Evolutionary conservation across 2,888 invertebrate species (phyloP).

Genomic region (Euproctis similis): DNA sequence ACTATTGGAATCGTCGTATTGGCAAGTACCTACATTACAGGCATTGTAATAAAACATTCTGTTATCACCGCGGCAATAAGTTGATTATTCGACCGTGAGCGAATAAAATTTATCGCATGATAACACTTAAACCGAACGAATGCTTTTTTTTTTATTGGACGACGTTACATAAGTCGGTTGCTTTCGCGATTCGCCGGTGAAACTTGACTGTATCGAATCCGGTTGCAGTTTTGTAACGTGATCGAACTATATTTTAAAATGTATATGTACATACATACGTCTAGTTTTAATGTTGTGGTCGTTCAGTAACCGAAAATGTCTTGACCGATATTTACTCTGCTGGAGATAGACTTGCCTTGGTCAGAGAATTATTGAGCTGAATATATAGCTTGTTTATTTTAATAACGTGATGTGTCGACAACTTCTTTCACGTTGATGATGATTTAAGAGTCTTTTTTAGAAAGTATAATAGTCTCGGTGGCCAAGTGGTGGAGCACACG

Average conservation of each 20-base stretch:
- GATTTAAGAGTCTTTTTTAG: too few relatives aligned
- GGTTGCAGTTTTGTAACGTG: slow-evolving; percentile 33
- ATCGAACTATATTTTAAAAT: slow-evolving; percentile 15
- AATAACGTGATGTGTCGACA: too few relatives aligned
- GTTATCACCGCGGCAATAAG: slow-evolving; percentile 44
- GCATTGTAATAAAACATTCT: slow-evolving; percentile 30
- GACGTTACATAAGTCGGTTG: slow-evolving; percentile 37
- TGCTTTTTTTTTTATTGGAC: slow-evolving; percentile 33
- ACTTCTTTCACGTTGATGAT: too few relatives aligned
- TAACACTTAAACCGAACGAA: slow-evolving; percentile 38
- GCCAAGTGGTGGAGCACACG: too few relatives aligned
- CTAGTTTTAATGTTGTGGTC: slow-evolving; percentile 34
- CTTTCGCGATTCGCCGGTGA: slow-evolving; percentile 32
- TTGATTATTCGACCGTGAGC: slow-evolving; percentile 51
- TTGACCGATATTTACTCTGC: too few relatives aligned
- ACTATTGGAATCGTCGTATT: slow-evolving; percentile 23
- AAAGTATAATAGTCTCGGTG: too few relatives aligned
- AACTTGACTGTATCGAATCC: slow-evolving; percentile 32
- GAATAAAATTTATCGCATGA: slow-evolving; percentile 54
- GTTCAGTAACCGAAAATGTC: too few relatives aligned
- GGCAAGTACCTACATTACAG: slow-evolving; percentile 18
- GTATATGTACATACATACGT: slow-evolving; percentile 21
- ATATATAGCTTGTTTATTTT: neutral
- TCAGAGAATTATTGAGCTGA: slow-evolving; percentile 1
- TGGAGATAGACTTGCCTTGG: too few relatives aligned